Conservation (phyloP, 2,888 invertebrate genomes). For the Sphaerophoria rueppellii region DNA sequence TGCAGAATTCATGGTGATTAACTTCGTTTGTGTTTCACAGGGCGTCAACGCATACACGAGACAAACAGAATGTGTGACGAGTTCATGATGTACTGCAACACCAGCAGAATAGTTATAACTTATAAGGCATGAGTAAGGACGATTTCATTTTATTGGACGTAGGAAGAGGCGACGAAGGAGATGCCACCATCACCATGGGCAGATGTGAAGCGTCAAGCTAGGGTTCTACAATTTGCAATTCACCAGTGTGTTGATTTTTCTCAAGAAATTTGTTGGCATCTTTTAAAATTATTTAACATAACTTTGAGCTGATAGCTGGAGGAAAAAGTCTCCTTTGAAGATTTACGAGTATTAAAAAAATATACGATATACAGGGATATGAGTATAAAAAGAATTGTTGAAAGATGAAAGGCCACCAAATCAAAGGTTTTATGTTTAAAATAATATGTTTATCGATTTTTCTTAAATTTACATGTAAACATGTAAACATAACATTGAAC, state of each 20-base stretch:
- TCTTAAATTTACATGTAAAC: too few species aligned
- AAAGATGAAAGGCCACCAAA: too few species aligned
- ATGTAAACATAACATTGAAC: too few species aligned
- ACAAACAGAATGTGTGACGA: conserved; percentile 69
- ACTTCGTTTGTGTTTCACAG: conserved; percentile 72
- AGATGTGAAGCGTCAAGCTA: conserved; percentile 7
- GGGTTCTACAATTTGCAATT: conserved; percentile 69
- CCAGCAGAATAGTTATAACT: conserved; percentile 63
- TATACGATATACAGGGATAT: conserved; percentile 26
- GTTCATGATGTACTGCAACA: conserved; percentile 68
- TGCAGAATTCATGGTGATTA: conserved; percentile 73
- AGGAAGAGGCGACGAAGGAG: conserved; percentile 3
- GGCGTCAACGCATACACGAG: conserved; percentile 71
- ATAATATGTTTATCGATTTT: too few species aligned
- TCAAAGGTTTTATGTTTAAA: too few species aligned
- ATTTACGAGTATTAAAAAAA: conserved; percentile 24
- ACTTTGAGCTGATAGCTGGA: conserved; percentile 38
- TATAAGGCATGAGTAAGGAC: conserved; percentile 21
- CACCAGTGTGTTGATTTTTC: conserved; percentile 59
- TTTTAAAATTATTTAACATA: conserved; percentile 63
- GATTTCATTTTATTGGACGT: conserved; percentile 10
- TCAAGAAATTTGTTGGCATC: conserved; percentile 65
- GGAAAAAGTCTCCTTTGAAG: conserved; percentile 40
- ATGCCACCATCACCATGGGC: neutral
- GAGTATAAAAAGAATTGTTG: neutral